A percentile compares a stretch with the other conserved stretches of the same genome.
Conservation (phyloP, 53 echinoderm and acorn worm species). For the Paelopatides confundens region DNA sequence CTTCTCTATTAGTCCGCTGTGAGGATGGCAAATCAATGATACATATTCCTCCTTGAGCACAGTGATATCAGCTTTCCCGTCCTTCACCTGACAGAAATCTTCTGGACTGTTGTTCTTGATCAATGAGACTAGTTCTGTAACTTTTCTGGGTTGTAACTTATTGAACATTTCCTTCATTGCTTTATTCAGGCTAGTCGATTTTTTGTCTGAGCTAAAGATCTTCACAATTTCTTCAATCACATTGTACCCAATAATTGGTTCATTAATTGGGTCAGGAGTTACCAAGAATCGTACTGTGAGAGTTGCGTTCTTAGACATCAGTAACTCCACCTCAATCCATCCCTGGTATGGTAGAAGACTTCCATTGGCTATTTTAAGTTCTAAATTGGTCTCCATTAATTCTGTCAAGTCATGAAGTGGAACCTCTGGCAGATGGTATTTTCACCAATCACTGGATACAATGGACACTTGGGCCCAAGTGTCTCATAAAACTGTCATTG, state of each 20-base stretch:
- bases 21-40: background rate
- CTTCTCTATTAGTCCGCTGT: background rate
- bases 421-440: background rate
- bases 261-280: background rate
- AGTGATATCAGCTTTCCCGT: background rate
- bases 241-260: conserved; percentile 2
- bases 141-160: background rate
- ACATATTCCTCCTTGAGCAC: background rate
- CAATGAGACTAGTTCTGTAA: background rate
- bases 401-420: background rate
- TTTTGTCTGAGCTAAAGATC: background rate
- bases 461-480: background rate
- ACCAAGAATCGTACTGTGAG: background rate
- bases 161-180: too few species aligned
- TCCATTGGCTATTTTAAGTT: background rate
- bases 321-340: background rate
- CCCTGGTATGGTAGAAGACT: background rate
- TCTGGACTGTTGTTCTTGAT: background rate
- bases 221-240: background rate
- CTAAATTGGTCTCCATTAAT: background rate
- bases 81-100: background rate
- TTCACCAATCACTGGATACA: background rate
- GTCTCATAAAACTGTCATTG: background rate
- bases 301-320: background rate
- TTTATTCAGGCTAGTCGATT: too few species aligned